Conservation (phyloP, 2,888 invertebrate genomes). For the Phortica okadai region DNA sequence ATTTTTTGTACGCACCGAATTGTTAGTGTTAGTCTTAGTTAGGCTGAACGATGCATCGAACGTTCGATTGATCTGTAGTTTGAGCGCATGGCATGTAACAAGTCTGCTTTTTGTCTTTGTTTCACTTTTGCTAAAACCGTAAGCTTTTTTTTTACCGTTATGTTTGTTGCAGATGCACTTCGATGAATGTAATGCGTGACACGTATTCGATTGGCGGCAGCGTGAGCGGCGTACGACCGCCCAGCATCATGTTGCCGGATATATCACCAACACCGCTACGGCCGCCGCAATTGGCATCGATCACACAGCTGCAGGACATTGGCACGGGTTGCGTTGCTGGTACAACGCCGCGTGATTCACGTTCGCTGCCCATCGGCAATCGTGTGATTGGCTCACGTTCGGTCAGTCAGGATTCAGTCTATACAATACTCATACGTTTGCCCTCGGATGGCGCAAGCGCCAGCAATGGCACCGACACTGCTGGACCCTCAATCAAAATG, state of each 20-base stretch:
- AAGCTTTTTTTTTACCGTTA: not conserved
- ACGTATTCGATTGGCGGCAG: constrained; percentile 79
- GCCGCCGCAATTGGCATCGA: constrained; percentile 77
- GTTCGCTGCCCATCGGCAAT: constrained; percentile 81
- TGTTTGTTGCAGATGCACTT: constrained; percentile 82
- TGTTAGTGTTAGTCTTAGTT: too few relatives aligned
- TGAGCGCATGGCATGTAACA: not conserved
- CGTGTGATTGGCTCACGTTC: constrained; percentile 78
- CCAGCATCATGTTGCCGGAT: constrained; percentile 75
- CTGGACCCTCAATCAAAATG: constrained; percentile 89
- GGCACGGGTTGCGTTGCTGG: constrained; percentile 40
- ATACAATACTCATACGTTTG: constrained; percentile 93
- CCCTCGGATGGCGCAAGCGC: constrained; percentile 80
- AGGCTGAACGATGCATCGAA: too few relatives aligned
- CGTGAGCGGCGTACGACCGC: constrained; percentile 79
- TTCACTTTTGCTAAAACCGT: not conserved
- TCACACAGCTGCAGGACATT: constrained; percentile 75
- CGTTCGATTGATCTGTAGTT: too few relatives aligned
- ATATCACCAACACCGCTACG: constrained; percentile 76
- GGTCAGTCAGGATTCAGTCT: constrained; percentile 86
- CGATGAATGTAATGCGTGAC: constrained; percentile 88
- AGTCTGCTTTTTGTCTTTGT: not conserved
- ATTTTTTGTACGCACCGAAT: too few relatives aligned
- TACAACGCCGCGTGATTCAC: constrained; percentile 78
- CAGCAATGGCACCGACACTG: constrained; percentile 50